Evolutionary conservation across 2,888 invertebrate genomes (phyloP).

Genomic region (Sericinus montela): DNA sequence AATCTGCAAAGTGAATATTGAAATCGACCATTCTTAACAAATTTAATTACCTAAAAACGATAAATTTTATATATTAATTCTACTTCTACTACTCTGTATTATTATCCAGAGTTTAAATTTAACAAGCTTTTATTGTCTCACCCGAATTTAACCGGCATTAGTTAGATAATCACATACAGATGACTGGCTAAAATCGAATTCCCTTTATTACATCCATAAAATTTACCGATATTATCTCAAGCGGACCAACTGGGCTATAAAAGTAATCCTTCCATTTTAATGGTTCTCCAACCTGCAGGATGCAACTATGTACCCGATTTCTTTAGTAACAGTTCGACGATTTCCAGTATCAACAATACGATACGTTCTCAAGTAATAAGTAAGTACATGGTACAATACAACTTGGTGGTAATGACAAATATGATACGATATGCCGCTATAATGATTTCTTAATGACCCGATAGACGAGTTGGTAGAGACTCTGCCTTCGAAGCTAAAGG

Average conservation of each 20-base stretch:
- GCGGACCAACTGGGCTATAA: conserved; percentile 69
- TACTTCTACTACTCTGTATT: conserved; percentile 10
- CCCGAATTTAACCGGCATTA: conserved; percentile 32
- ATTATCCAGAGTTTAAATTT: conserved; percentile 9
- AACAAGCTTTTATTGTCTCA: conserved; percentile 13
- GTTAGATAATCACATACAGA: conserved; percentile 63
- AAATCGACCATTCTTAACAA: not conserved
- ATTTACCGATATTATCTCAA: conserved; percentile 76
- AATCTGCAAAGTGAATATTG: conserved; percentile 6
- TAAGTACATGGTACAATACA: no score
- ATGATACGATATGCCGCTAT: no score
- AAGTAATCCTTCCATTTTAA: conserved; percentile 77
- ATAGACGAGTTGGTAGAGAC: no score
- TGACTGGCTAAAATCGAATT: conserved; percentile 73
- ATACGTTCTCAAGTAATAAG: no score
- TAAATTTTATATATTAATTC: conserved; percentile 13
- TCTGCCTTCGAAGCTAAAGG: no score
- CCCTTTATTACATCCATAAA: conserved; percentile 74
- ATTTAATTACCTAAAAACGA: conserved; percentile 12
- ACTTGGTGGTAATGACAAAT: no score
- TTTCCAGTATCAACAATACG: conserved; percentile 8
- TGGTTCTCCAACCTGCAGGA: conserved; percentile 68
- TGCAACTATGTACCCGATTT: conserved; percentile 69
- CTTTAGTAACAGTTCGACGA: conserved; percentile 28
- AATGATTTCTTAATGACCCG: no score